A percentile compares a stretch with the other conserved stretches of the same genome.
phyloP scores from a whole-genome alignment of 2,888 invertebrate species.

The Athrips mouffetella region DNA sequence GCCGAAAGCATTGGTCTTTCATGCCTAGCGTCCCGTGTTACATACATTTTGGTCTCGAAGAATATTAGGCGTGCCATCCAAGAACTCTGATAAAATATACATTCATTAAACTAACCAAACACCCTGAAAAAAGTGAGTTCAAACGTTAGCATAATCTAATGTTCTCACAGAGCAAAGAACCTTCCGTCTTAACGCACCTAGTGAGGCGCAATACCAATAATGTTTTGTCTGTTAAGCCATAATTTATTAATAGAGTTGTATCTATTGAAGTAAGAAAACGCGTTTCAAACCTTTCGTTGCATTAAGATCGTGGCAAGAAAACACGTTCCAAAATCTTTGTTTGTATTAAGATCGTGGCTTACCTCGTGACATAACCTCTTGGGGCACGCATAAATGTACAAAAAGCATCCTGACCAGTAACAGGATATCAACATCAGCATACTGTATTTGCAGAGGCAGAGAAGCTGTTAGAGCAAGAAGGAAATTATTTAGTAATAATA shows the following conservation, averaged over 20 bases:
- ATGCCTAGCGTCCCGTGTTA: constrained; percentile 55
- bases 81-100: constrained; percentile 41
- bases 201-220: no score
- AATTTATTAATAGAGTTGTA: no score
- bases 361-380: constrained; percentile 56
- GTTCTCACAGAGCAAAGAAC: no score
- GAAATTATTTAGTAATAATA: no score
- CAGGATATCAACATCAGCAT: constrained; percentile 49
- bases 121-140: no score
- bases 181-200: no score
- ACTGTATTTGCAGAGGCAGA: constrained; percentile 48
- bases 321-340: background rate
- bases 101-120: background rate
- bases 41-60: constrained; percentile 65
- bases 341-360: constrained; percentile 19
- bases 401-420: constrained; percentile 65
- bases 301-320: no score
- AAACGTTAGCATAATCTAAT: no score
- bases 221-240: no score
- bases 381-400: constrained; percentile 60
- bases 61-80: constrained; percentile 64
- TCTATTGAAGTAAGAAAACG: no score
- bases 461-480: constrained; percentile 40
- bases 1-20: constrained; percentile 49
- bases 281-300: no score